Evolutionary conservation across 1,140 invertebrate genomes (phyloP).

Genomic region (Amphibalanus amphitrite): DNA sequence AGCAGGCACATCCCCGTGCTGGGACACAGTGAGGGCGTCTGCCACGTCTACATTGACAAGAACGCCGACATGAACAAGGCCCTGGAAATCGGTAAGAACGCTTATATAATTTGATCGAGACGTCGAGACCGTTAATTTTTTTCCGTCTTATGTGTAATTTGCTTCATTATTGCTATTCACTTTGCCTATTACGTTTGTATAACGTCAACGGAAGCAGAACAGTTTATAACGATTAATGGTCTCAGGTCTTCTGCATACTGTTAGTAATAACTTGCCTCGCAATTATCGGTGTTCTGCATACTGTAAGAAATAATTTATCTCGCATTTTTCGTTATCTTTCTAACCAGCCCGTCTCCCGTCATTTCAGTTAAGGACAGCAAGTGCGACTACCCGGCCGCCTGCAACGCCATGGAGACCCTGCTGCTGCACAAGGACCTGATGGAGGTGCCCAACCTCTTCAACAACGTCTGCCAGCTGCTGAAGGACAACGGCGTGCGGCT

Average conservation of each 20-base stretch:
- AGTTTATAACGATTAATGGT: too few relatives aligned
- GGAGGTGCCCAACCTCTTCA: conserved; percentile 52
- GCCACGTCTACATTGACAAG: conserved; percentile 90
- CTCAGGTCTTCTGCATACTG: too few relatives aligned
- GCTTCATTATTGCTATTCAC: too few relatives aligned
- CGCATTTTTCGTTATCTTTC: neutral
- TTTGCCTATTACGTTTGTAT: too few relatives aligned
- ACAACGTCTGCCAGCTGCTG: conserved; percentile 76
- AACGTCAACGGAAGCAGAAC: too few relatives aligned
- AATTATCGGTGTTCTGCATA: too few relatives aligned
- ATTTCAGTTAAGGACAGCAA: conserved; percentile 71
- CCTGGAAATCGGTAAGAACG: conserved; percentile 48
- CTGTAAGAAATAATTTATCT: too few relatives aligned
- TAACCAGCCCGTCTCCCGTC: conserved; percentile 5
- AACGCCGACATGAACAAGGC: conserved; percentile 73
- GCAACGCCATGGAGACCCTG: conserved; percentile 96
- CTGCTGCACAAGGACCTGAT: conserved; percentile 76
- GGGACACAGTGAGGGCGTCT: conserved; percentile 94
- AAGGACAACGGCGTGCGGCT: conserved; percentile 77
- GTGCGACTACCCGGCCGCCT: conserved; percentile 97
- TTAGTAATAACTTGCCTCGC: too few relatives aligned
- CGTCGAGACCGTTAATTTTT: too few relatives aligned
- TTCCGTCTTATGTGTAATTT: too few relatives aligned
- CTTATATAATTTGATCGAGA: neutral
- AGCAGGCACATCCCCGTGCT: conserved; percentile 85